phyloP scores from a whole-genome alignment of 2,888 invertebrate species.

The Athripsodes cinereus region DNA sequence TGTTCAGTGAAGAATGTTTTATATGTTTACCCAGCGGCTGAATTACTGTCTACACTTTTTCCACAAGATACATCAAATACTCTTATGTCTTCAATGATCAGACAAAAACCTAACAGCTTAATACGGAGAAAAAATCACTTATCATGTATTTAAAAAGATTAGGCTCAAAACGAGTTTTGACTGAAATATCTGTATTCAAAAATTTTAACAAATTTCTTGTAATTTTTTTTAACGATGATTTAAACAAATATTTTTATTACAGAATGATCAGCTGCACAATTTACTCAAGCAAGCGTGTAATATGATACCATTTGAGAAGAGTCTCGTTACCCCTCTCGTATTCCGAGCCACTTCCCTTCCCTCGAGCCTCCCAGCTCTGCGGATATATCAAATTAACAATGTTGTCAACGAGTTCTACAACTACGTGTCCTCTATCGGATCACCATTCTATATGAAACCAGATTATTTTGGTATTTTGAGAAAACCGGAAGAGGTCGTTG shows the following conservation, averaged over 20 bases:
- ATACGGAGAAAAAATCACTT: too few species aligned
- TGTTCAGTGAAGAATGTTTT: too few species aligned
- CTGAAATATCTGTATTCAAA: too few species aligned
- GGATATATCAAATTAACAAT: neutral
- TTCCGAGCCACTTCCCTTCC: slow-evolving; percentile 70
- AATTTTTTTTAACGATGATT: too few species aligned
- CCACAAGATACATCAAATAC: too few species aligned
- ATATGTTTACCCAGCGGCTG: too few species aligned
- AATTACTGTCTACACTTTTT: too few species aligned
- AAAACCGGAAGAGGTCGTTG: neutral
- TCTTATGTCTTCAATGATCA: too few species aligned
- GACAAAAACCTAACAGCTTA: too few species aligned
- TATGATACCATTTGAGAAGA: slow-evolving; percentile 44
- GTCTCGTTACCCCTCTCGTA: slow-evolving; percentile 72
- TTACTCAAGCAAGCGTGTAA: neutral
- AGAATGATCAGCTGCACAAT: neutral
- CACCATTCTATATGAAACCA: neutral
- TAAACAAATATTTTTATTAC: neutral
- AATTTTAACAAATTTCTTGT: too few species aligned
- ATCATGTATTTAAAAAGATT: too few species aligned
- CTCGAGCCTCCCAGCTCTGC: neutral
- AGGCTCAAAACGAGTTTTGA: too few species aligned
- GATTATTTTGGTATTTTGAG: neutral
- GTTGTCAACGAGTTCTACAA: neutral
- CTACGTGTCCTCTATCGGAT: neutral